phyloP scores from a whole-genome alignment of 2,888 invertebrate genomes.

The Rotaria socialis region DNA sequence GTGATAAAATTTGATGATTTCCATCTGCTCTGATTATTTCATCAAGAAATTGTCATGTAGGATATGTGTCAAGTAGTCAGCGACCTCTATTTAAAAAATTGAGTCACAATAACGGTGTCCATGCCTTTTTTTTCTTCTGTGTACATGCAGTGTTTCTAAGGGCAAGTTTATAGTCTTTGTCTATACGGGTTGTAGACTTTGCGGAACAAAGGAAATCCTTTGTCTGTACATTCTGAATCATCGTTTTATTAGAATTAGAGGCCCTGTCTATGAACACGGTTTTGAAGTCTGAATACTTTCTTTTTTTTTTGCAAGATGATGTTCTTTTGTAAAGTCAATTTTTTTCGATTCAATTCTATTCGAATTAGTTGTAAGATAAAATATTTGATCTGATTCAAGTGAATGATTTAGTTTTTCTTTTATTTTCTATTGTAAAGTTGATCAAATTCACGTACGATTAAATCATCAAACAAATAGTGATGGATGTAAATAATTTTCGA shows the following conservation, averaged over 20 bases:
- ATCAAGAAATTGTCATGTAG: too few relatives aligned
- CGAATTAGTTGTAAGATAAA: background rate
- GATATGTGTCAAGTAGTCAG: too few relatives aligned
- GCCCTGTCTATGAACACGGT: too few relatives aligned
- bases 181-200: too few relatives aligned
- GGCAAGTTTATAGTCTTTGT: too few relatives aligned
- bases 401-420: background rate
- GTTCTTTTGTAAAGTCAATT: background rate
- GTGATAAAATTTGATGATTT: too few relatives aligned
- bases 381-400: background rate
- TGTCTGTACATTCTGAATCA: too few relatives aligned
- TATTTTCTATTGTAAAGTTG: too few relatives aligned
- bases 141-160: background rate
- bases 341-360: background rate
- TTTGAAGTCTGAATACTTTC: background rate
- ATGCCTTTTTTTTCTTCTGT: background rate
- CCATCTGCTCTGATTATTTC: too few relatives aligned
- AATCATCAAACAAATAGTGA: background rate
- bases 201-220: too few relatives aligned
- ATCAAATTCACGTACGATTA: background rate
- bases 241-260: too few relatives aligned
- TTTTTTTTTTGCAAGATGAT: background rate
- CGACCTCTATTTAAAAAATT: background rate
- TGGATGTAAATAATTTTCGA: background rate
- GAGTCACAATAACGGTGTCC: background rate